Evolutionary conservation across 2,797 vertebrate species (phyloP), one percentile per base, ranked within the genome.

Genomic region (Propithecus deckenii): DNA sequence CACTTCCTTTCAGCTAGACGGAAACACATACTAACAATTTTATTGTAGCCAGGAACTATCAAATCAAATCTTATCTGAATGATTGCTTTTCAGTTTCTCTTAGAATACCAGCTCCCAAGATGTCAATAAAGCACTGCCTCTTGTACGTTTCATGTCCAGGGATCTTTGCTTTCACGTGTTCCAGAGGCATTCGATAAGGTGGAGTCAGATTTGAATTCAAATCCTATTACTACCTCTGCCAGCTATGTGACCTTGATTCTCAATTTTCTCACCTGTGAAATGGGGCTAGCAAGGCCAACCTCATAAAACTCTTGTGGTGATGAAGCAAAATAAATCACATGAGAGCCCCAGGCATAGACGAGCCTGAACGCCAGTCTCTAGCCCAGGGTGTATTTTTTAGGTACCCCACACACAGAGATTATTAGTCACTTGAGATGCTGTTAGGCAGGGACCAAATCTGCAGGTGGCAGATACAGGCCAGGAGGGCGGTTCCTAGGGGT

Each of bases 1-100:
- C 35, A 7, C 43, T 89, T 35, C 32, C 32, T 35, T 35, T 67
- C 18, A 20, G 7, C 50, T 72, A 86, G 15, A 41, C 63, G 30
- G 55, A 96, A 81, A 63, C 17, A 75, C 3, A 22, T 52, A 69
- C 22, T 65, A 69, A 71, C 2, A 38, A 88, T 76, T 87, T 76
- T 84, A 88, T 57, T 74, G 0, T 72, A 69, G 59, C 48, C 32
- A 48, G 65, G 15, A 86, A 86, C 23, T 23, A 83, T n/a, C 46
- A 85, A 94, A 83, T 74, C 90, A 88, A 78, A 79, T 22, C 72
- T 86, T 38, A 91, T 88, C 80, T 88, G 43, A 95, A 95, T 79
- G 50, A 65, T 74, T 76, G 69, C n/a, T 84, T 59, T 87, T 91
- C n/a, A 1, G 5, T 55, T 94, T 93, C 67, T 89, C 41, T 50